phyloP scores from a whole-genome alignment of 1,140 invertebrate genomes.

The Cyclargus thomasi region DNA sequence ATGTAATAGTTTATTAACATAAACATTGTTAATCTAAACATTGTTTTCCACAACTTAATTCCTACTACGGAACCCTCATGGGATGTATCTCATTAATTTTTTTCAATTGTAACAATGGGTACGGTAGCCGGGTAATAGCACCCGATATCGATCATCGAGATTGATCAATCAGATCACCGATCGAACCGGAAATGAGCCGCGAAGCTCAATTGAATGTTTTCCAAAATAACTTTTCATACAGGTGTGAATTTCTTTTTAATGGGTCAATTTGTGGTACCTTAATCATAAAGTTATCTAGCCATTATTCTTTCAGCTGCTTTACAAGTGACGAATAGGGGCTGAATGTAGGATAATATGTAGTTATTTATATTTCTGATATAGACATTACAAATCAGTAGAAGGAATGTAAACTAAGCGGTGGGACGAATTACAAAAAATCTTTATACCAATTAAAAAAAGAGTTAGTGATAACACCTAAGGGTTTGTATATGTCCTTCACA shows the following conservation, averaged over 20 bases:
- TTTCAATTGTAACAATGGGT: slow-evolving; percentile 23
- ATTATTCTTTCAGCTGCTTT: too few species aligned
- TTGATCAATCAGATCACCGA: slow-evolving; percentile 71
- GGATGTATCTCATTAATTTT: background rate
- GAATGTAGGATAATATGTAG: too few species aligned
- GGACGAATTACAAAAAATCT: too few species aligned
- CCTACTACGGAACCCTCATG: background rate
- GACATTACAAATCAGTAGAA: too few species aligned
- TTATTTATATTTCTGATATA: too few species aligned
- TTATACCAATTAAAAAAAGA: too few species aligned
- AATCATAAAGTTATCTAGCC: background rate
- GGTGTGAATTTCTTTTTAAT: slow-evolving; percentile 21
- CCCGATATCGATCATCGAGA: slow-evolving; percentile 68
- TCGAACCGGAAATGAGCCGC: slow-evolving; percentile 69
- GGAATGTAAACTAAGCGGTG: too few species aligned
- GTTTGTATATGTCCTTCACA: too few species aligned
- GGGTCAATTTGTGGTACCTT: background rate
- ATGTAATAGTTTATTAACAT: too few species aligned
- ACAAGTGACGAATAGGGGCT: background rate
- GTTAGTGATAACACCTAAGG: too few species aligned
- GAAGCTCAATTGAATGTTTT: slow-evolving; percentile 58
- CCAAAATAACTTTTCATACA: slow-evolving; percentile 42
- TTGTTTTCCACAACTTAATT: background rate
- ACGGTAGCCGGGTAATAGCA: slow-evolving; percentile 64
- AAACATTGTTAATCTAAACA: too few species aligned